Base-by-base conservation (phyloP, 2,888 invertebrate species). In the Drosophila atroscutellata region DNA sequence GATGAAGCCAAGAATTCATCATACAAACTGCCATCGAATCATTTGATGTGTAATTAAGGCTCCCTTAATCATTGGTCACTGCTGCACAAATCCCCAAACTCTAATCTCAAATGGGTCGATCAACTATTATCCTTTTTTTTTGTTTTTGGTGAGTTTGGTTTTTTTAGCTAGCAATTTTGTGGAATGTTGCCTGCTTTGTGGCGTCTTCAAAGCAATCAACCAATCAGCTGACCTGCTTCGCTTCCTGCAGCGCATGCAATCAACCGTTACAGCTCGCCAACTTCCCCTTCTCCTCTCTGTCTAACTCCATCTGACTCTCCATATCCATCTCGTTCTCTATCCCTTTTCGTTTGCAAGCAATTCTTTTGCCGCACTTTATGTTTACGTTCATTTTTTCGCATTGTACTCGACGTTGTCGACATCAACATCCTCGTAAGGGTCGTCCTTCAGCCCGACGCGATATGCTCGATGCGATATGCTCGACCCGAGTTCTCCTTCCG, bases 401-500 rank as follows among this genome's bases (percentile, higher is more conserved):
- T 87, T 82, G 80, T 83, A 56, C 68, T 76, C 75, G 69, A 68
- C 63, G 85, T 81, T 86, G 79, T 86, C 76, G 85, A 89, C 84
- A 87, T 86, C 84, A 85, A 89, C 89, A 89, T 89, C 89, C 83
- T 89, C 81, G 86, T 89, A 86, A 84, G 81, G 65, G 58, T 66
- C 69, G 67, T 68, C 62, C 71, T 80, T 62, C 58, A 37, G 30
- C 47, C 24, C 20, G 42, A 49, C 60, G 37, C 65, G 42, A 45
- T 59, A 47, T 47, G 42, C 65, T 54, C 72, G 26, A 39, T n/a
- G 37, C 65, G 42, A 45, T 59, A 47, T 47, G 42, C 65, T 54
- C 72, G 26, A 39, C 37, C 13, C 45, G 2, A 30, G 30, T 30
- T 30, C 30, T 30, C 36, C 28, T 47, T 26, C 32, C 47, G n/a